Evolutionary conservation across 1,140 invertebrate genomes (phyloP).

Genomic region (Papilio polyxenes): DNA sequence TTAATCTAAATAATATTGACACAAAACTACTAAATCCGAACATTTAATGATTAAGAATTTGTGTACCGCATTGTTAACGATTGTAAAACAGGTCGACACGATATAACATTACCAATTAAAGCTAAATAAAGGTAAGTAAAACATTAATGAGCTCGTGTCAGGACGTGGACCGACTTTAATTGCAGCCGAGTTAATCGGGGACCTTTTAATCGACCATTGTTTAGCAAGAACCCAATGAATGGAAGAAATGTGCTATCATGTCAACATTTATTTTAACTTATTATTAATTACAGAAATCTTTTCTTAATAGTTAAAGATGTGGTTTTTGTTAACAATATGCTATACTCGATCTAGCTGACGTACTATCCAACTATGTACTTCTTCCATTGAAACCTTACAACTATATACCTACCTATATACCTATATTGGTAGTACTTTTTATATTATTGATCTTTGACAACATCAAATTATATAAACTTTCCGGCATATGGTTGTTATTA

Average conservation of each 20-base stretch:
- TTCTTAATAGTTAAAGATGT: not conserved
- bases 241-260: constrained; percentile 18
- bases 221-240: constrained; percentile 12
- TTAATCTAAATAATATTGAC: not conserved
- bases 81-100: constrained; percentile 31
- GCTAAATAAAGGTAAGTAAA: constrained; percentile 34
- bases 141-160: constrained; percentile 37
- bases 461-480: no score
- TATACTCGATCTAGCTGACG: no score
- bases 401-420: no score
- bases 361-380: no score
- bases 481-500: not conserved
- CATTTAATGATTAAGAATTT: constrained; percentile 3
- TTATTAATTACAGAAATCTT: not conserved
- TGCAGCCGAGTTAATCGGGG: constrained; percentile 25
- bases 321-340: no score
- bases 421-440: no score
- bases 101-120: constrained; percentile 39
- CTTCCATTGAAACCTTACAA: no score
- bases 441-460: no score
- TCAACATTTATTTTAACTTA: not conserved
- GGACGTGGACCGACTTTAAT: constrained; percentile 37
- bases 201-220: constrained; percentile 35
- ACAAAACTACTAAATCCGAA: constrained; percentile 2
- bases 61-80: constrained; percentile 21